Base-by-base conservation (phyloP, 2,113 vertebrate species). In the Nothocercus julius region DNA sequence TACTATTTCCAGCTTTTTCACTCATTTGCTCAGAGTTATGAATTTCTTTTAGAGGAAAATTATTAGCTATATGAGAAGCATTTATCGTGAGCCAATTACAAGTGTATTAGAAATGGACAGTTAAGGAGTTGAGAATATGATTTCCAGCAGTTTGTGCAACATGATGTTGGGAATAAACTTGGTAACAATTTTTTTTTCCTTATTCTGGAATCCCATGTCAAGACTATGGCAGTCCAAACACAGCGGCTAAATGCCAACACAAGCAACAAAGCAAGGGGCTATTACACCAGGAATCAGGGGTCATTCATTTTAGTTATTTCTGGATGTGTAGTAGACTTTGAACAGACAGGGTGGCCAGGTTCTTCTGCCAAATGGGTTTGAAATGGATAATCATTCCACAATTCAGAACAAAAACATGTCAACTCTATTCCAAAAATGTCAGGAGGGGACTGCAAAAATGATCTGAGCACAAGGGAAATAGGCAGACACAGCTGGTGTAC, bases 311-410 rank as follows among this genome's bases (percentile, higher is more conserved):
- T 59, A 42, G 54, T 36, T 66, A 20, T 82, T 82, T 91, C 79
- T 89, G 89, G 44, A 91, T 30, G 54, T 27, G 36, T 4, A 44
- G 53, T 62, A 88, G 89, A 64, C 51, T 93, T 95, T 47, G 76
- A 86, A 64, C 73, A 86, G 73, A 16, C n/a, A 81, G 44, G 51
- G 85, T 84, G 66, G 92, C 87, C 92, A 90, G 87, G 47, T 84
- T 95, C 73, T 78, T 85, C 36, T 95, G 94, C 96, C 96, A 95
- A 34, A 91, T 81, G 25, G 72, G 51, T 74, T 92, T 83, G 87
- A 83, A 90, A 81, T 56, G 74, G 68, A 92, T 85, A 89, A 81
- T 63, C 3, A 0, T 72, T 74, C 66, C 59, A 85, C 79, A 82
- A 59, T 77, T 63, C 63, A 42, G 61, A 63, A 59, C 27, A 63